A percentile compares a stretch with the other conserved stretches of the same genome.
phyloP scores from a whole-genome alignment of 2,888 invertebrate species.

The Tridacna gigas region DNA sequence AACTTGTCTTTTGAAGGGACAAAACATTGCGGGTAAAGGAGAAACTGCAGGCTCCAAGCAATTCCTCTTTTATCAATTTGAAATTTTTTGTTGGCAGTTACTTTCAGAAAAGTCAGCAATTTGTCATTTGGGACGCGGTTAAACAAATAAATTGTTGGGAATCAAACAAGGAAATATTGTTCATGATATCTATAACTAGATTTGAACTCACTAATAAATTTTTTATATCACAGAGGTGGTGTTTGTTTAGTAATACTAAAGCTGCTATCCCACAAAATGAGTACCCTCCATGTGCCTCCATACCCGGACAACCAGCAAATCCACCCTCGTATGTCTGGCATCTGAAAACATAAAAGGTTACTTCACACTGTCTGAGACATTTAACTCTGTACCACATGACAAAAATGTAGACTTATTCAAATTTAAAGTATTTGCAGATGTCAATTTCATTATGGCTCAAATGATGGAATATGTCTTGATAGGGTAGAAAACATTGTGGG shows the following conservation, averaged over 20 bases:
- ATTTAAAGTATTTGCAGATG: no score
- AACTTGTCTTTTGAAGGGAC: not conserved
- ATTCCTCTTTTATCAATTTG: not conserved
- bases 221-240: conserved; percentile 91
- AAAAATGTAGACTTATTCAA: no score
- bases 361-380: no score
- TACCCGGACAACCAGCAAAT: conserved; percentile 96
- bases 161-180: no score
- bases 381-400: no score
- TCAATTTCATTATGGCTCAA: no score
- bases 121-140: no score
- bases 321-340: conserved; percentile 99
- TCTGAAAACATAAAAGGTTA: conserved; percentile 83
- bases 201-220: conserved; percentile 87
- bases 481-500: no score
- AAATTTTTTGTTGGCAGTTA: not conserved
- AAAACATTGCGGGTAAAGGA: not conserved
- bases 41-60: not conserved
- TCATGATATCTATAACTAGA: no score
- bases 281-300: conserved; percentile 99
- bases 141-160: no score
- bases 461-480: no score
- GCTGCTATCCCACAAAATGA: conserved; percentile 98
- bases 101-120: not conserved
- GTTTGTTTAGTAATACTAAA: conserved; percentile 92